A percentile compares a stretch with the other conserved stretches of the same genome.
phyloP scores from a whole-genome alignment of 2,113 vertebrate genomes.

The Neolamprologus variostigma region DNA sequence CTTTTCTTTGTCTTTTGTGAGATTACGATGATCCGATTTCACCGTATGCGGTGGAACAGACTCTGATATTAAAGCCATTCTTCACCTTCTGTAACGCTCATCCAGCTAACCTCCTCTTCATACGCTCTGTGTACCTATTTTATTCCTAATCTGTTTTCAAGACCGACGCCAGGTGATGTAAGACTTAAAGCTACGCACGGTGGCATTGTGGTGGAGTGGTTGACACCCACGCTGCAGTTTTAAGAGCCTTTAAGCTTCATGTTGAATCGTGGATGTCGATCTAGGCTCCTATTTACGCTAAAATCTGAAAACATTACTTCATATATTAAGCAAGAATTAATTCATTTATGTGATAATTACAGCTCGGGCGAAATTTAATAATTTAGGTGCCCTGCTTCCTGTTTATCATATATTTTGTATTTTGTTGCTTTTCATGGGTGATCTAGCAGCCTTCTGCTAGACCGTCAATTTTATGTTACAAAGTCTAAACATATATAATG shows the following conservation, averaged over 20 bases:
- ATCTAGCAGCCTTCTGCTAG: neutral
- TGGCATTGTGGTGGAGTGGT: neutral
- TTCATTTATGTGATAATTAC: neutral
- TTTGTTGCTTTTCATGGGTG: neutral
- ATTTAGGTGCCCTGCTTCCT: neutral
- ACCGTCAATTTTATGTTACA: neutral
- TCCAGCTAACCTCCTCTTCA: neutral
- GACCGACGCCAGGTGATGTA: neutral
- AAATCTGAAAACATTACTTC: neutral
- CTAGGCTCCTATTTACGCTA: neutral
- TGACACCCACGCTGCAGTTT: neutral
- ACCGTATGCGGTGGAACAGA: neutral
- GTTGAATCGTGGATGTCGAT: accelerated
- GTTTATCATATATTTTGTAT: neutral
- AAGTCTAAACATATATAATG: neutral
- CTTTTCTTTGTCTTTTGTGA: neutral
- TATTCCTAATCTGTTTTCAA: neutral
- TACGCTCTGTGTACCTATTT: neutral
- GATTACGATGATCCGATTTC: conserved; percentile 8
- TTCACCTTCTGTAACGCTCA: neutral
- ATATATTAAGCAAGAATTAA: neutral
- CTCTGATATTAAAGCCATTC: conserved; percentile 37
- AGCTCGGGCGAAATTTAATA: accelerated
- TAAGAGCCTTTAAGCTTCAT: neutral
- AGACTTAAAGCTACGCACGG: neutral